phyloP scores from a whole-genome alignment of 2,888 invertebrate genomes.

The Elgonia sp. region DNA sequence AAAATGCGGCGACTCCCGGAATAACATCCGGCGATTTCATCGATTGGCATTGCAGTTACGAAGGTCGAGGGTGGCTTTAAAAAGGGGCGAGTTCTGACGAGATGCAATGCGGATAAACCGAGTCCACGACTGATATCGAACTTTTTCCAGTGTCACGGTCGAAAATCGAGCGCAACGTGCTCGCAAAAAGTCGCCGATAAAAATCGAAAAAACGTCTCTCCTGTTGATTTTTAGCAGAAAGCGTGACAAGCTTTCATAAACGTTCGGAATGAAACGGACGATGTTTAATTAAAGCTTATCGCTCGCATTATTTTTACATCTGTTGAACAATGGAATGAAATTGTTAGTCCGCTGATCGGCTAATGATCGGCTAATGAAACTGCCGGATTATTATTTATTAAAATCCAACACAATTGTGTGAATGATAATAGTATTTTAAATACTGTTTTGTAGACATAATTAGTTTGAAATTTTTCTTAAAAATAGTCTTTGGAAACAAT shows the following conservation, averaged over 20 bases:
- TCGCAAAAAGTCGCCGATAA: background rate
- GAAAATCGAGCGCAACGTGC: conserved; percentile 3
- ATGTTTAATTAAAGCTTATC: conserved; percentile 28
- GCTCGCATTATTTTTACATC: conserved; percentile 14
- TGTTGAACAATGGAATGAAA: conserved; percentile 13
- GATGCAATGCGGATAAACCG: conserved; percentile 39
- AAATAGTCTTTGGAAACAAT: too few relatives aligned
- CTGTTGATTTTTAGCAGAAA: background rate
- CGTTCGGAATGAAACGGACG: background rate
- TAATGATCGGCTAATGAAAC: conserved; percentile 18
- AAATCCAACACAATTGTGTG: too few relatives aligned
- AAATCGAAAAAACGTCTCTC: too few relatives aligned
- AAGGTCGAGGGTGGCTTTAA: conserved; percentile 53
- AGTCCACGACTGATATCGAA: background rate
- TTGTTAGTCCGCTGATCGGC: background rate
- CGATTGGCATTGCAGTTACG: conserved; percentile 44
- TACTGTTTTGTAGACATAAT: too few relatives aligned
- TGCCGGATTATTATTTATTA: too few relatives aligned
- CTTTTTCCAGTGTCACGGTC: conserved; percentile 41
- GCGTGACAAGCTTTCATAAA: background rate
- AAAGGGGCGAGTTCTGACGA: conserved; percentile 39
- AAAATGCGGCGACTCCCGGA: background rate
- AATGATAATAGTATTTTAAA: too few relatives aligned
- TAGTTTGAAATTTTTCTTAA: too few relatives aligned
- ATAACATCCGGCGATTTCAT: conserved; percentile 29